Percentiles rank a stretch among this genome's conserved stretches.
These are phyloP conservation scores for Enteromius fasciolatus DNA, from an alignment of 2,797 vertebrate species.

Conservation along the genomic window DNA sequence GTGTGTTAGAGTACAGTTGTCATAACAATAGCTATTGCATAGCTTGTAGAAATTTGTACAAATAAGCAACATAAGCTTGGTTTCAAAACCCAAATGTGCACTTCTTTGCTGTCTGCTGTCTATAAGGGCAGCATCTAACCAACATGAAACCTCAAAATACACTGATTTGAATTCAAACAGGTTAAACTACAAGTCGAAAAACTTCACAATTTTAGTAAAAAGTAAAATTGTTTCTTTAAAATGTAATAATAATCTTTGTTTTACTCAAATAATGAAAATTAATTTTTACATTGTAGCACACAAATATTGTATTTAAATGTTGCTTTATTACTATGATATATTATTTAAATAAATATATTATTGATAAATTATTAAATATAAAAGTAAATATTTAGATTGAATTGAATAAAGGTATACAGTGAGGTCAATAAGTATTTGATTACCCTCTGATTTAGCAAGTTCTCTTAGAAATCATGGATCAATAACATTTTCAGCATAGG, in stretches of 20 bases:
- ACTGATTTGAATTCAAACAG: background rate
- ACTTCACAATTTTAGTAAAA: background rate
- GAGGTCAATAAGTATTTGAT: no score
- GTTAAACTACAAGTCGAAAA: no score
- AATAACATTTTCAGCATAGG: no score
- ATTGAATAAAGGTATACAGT: no score
- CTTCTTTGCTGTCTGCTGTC: background rate
- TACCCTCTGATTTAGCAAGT: no score
- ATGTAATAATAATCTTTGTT: background rate
- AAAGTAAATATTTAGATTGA: no score
- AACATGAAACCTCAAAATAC: background rate
- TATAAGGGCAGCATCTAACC: background rate
- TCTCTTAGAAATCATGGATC: no score
- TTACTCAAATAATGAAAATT: no score
- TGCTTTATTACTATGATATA: no score
- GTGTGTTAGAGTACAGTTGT: background rate
- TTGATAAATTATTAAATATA: no score
- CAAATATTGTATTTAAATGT: no score
- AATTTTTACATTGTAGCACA: background rate
- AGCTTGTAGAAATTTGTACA: background rate
- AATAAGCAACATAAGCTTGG: background rate
- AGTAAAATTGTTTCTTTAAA: background rate
- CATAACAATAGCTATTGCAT: background rate
- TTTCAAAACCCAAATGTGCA: background rate
- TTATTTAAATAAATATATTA: no score